Evolutionary conservation across 2,888 invertebrate species (phyloP), one percentile per base, ranked within the genome.

Genomic region (Lithosia quadra): DNA sequence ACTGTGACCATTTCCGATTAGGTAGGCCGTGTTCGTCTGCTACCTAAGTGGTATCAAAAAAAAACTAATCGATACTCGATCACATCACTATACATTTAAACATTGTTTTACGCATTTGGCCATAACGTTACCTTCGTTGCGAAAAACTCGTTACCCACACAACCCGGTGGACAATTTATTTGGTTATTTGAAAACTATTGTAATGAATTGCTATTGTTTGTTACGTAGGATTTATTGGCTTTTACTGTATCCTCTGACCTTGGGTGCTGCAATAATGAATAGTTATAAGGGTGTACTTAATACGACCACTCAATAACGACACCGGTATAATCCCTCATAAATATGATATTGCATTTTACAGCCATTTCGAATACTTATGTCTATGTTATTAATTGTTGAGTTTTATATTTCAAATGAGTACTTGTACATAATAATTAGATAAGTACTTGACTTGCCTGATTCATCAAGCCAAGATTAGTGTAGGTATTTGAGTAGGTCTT

Each of bases 81-180:
- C 56, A 13, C 79, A 76, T 61, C 69, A 56, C 74, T 79, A 77
- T 2, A 28, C 66, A 65, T 69, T 71, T 65, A 65, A 65, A 72
- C 70, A 75, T 67, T 68, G 78, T 75, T 78, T 75, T 75, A 78
- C 78, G 71, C 68, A 80, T 72, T 66, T 63, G 55, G 55, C 58
- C 70, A 67, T 49, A 53, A 34, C 34, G 53, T 22, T 64, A 56
- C 62, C 33, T 33, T 11, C 22, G 22, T 60, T 60, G 34, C 22
- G 36, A 33, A 33, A 22, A 58, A 68, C 63, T 53, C 62, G 21
- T 36, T n/a, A 33, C 57, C 57, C 49, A 53, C 49, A 22, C 21
- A 67, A 55, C 13, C 15, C 56, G 13, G 10, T 1, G 21, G n/a
- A 56, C 49, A 36, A 39, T 56, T 56, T 67, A 61, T 61, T 61